These are phyloP conservation scores for Smithornis capensis DNA, from an alignment of 2,113 vertebrate genomes.

Conservation along the genomic window DNA sequence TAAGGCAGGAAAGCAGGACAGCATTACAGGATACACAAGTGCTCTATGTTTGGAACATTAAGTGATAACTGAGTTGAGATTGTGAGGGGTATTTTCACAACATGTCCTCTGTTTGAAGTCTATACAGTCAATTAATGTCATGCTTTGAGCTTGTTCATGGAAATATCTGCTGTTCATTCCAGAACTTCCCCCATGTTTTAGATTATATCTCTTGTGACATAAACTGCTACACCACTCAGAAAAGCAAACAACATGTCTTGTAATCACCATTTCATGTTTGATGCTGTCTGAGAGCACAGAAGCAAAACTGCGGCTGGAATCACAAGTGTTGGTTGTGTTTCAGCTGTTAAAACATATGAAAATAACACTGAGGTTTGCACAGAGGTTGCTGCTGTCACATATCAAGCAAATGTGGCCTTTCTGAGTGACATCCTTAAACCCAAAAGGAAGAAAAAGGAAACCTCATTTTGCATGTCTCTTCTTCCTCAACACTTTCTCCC, in stretches of 20 bases:
- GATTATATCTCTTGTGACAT: not conserved
- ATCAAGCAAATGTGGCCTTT: not conserved
- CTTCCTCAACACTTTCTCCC: not conserved
- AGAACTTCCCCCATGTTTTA: not conserved
- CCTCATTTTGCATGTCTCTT: fast-evolving
- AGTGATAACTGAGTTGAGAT: not conserved
- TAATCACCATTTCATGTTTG: not conserved
- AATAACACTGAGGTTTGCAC: not conserved
- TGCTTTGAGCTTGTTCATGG: not conserved
- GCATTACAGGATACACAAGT: not conserved
- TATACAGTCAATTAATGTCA: not conserved
- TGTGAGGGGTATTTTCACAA: not conserved
- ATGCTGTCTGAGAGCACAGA: not conserved
- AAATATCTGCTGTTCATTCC: not conserved
- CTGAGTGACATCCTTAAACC: not conserved
- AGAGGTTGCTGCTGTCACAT: not conserved
- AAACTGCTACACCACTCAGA: not conserved
- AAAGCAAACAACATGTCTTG: not conserved
- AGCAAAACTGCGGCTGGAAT: not conserved
- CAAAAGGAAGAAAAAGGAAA: not conserved
- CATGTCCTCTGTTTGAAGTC: not conserved
- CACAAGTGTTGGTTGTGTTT: not conserved
- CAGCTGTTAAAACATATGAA: not conserved
- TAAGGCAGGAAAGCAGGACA: not conserved
- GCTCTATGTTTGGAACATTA: not conserved